phyloP scores from a whole-genome alignment of 2,113 vertebrate genomes.

The Motacilla alba region DNA sequence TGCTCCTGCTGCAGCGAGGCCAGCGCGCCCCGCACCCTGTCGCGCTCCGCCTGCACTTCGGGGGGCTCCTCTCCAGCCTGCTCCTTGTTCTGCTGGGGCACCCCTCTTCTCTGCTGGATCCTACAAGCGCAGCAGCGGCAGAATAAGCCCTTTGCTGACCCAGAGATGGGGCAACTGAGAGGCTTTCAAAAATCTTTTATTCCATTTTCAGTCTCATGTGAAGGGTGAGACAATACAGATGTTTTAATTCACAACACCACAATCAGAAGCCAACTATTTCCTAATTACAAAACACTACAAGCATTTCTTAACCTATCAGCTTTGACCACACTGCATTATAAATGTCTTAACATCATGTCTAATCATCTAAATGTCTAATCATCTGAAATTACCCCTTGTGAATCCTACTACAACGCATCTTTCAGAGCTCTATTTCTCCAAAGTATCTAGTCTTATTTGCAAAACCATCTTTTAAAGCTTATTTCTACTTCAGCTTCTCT shows the following conservation, averaged over 20 bases:
- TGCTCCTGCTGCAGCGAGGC: slow-evolving; percentile 69
- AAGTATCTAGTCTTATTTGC: neutral
- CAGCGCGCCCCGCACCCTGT: slow-evolving; percentile 62
- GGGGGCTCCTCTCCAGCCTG: slow-evolving; percentile 75
- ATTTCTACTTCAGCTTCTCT: neutral
- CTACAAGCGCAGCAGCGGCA: fast-evolving
- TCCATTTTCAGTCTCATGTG: neutral
- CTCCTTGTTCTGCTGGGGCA: slow-evolving; percentile 69
- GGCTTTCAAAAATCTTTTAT: neutral
- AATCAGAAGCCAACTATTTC: neutral
- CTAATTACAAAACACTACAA: neutral
- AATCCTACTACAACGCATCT: neutral
- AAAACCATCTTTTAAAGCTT: neutral
- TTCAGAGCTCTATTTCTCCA: neutral
- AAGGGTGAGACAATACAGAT: neutral
- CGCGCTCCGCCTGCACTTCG: slow-evolving; percentile 82
- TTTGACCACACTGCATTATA: neutral
- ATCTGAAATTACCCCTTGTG: neutral
- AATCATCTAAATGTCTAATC: neutral
- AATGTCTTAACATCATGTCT: neutral
- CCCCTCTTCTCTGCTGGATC: slow-evolving; percentile 30
- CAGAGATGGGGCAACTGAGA: neutral
- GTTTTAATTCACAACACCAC: neutral
- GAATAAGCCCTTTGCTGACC: neutral
- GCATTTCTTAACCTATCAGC: neutral